These are phyloP conservation scores for Pyrrhosoma nymphula DNA, from an alignment of 2,888 invertebrate species.

Conservation along the genomic window DNA sequence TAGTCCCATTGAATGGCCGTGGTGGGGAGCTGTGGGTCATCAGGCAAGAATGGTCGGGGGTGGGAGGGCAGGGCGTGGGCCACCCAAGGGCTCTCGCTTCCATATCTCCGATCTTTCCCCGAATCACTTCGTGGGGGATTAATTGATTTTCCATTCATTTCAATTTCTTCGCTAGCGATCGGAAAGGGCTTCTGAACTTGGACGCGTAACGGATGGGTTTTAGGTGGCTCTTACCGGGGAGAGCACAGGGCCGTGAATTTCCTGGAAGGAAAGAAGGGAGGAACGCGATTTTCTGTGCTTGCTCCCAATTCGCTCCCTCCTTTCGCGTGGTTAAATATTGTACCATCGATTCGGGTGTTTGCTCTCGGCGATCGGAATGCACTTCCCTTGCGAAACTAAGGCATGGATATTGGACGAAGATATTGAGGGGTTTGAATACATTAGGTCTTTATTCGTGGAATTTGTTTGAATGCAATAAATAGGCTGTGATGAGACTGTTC, in stretches of 20 bases:
- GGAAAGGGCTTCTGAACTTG: background rate
- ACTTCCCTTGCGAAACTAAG: background rate
- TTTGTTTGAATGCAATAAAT: background rate
- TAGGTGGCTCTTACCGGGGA: background rate
- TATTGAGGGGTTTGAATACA: background rate
- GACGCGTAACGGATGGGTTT: background rate
- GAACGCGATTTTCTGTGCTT: too few species aligned
- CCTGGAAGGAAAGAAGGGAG: background rate
- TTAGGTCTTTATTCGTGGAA: background rate
- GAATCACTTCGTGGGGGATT: background rate
- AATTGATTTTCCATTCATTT: conserved; percentile 2
- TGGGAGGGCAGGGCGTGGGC: background rate
- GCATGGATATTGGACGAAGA: background rate
- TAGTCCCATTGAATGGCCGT: background rate
- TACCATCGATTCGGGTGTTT: too few species aligned
- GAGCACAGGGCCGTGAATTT: background rate
- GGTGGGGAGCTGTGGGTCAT: background rate
- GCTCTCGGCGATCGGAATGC: too few species aligned
- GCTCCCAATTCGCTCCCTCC: too few species aligned
- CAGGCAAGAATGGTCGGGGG: background rate
- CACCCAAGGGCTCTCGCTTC: background rate
- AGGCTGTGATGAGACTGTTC: too few species aligned
- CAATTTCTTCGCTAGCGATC: background rate
- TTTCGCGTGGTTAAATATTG: too few species aligned
- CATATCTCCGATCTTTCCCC: background rate